Base-by-base conservation (phyloP, 2,797 vertebrate species). In the Pagetopsis macropterus region DNA sequence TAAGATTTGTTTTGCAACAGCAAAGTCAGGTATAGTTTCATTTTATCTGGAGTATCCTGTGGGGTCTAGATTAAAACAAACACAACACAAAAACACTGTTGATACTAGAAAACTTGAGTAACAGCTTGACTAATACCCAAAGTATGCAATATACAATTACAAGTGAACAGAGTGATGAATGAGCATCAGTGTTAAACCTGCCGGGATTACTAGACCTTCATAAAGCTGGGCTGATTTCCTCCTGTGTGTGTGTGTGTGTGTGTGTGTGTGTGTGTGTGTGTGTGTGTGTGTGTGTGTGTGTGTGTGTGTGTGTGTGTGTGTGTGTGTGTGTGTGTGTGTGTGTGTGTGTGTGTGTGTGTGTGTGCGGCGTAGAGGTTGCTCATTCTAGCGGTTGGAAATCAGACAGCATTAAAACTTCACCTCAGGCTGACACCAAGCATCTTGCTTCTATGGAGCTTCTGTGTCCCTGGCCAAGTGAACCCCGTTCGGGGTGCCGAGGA, bases 401-500 rank as follows among this genome's bases (percentile, higher is more conserved):
- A 92, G 90, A 91, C 90, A 88, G 92, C 87, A 89, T 90, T 90
- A 91, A 92, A 93, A 92, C 89, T 88, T 93, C 93, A 94, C 93
- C 93, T 79, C 89, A 91, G 89, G 93, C 90, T 93, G 90, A 91
- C 90, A 90, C 89, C 88, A 92, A 86, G 83, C 87, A 49, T 90
- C 86, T 81, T 86, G 84, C 90, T 84, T 95, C 90, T 95, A 93
- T 93, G 91, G 92, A 88, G 91, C 92, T 94, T 94, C 93, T 95
- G 94, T 95, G 91, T 93, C 73, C 75, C 74, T 61, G 81, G 93
- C 93, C 93, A 94, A 93, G 81, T 92, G 92, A 94, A 92, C 93
- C 89, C 85, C 78, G 67, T 91, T 92, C 82, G 78, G 86, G 85
- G 89, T 92, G 91, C 87, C 72, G 90, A 94, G 93, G 94, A 95